phyloP scores from a whole-genome alignment of 2,113 vertebrate species.

The Myotis davidii region DNA sequence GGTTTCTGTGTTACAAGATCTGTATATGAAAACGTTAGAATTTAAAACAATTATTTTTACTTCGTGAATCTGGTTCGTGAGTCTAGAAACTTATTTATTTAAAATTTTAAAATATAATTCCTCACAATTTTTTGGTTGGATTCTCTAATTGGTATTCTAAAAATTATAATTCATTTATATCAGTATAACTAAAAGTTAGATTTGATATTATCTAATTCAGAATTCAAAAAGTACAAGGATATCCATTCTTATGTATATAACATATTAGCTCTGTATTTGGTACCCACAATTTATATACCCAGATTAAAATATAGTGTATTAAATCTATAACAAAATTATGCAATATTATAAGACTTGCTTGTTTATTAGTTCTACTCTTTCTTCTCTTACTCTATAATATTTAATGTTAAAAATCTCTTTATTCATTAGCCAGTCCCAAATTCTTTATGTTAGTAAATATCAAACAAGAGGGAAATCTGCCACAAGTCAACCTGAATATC shows the following conservation, averaged over 20 bases:
- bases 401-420: background rate
- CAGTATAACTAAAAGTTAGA: background rate
- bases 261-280: background rate
- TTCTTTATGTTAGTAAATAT: background rate
- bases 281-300: background rate
- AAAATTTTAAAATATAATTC: conserved; percentile 1
- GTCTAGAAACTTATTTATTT: background rate
- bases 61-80: background rate
- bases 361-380: background rate
- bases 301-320: background rate
- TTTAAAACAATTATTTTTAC: conserved; percentile 5
- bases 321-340: conserved; percentile 6
- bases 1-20: too few relatives aligned
- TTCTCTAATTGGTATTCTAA: background rate
- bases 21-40: background rate
- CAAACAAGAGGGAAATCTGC: background rate
- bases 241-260: background rate
- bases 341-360: background rate
- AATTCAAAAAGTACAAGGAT: background rate
- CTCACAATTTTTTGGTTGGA: background rate
- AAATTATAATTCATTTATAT: background rate
- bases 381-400: background rate
- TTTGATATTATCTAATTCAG: conserved; percentile 9
- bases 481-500: background rate
- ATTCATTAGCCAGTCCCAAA: background rate